Base-by-base conservation (phyloP, 1,140 invertebrate species). In the Drepana arcuata region DNA sequence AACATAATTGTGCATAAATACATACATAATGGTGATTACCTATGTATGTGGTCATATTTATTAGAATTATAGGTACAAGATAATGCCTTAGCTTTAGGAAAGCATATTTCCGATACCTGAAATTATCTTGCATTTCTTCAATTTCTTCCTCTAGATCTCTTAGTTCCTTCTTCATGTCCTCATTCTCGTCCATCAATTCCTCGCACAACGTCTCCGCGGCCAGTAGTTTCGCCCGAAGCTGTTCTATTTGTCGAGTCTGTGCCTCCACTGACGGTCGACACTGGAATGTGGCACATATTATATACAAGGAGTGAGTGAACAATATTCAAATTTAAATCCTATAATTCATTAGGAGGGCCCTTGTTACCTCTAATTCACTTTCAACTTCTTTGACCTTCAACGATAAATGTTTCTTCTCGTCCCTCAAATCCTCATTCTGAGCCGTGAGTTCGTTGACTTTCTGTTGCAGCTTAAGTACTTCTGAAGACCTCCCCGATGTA, bases 121-220 rank as follows among this genome's bases (percentile, higher is more conserved):
- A 98, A 70, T 95, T 96, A 73, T 98, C 95, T 72, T 99, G 96
- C 90, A 99, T 93, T 83, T 99, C 96, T 65, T 99, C 96, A 80
- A 99, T 96, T 85, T 99, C 97, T 38, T 96, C 93, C 64, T 97
- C 94, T 59, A 99, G 84, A 58, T 97, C 94, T 31, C 92, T 83
- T 11, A 99, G 89, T 73, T 99, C 96, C 51, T 94, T 93, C 63
- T 97, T 96, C 83, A 98, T 92, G 29, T 95, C 92, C 65, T 97
- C 93, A 83, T 99, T 99, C 78, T 99, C 97, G 60, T 98, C 94
- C 91, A 95, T 95, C 1, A 99, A 83, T 48, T 95, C 93, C 70
- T 97, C 94, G 61, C 94, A 94, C 1, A 97, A 84, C 29, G 91
- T 92, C 84, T 98, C 95, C 1, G 94, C 92, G 10, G 93, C 91